phyloP scores from a whole-genome alignment of 2,888 invertebrate species.

The Serrognathus titanus region DNA sequence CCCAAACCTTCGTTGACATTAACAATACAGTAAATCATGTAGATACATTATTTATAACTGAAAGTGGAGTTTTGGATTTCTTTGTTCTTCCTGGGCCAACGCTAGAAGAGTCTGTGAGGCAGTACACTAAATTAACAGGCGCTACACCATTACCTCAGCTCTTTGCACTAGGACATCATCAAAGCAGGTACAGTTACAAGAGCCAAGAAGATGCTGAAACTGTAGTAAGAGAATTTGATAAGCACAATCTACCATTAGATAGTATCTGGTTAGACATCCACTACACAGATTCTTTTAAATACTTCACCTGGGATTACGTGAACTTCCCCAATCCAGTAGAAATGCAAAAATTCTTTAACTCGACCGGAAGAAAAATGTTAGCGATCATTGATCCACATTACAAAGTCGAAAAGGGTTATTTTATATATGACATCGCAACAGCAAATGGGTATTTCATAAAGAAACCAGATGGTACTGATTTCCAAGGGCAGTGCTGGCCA shows the following conservation, averaged over 20 bases:
- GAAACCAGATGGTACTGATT: conserved; percentile 80
- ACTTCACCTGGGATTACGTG: conserved; percentile 93
- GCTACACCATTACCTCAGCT: conserved; percentile 81
- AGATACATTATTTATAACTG: conserved; percentile 85
- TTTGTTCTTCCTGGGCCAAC: conserved; percentile 86
- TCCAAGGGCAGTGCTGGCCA: conserved; percentile 59
- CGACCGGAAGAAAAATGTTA: conserved; percentile 84
- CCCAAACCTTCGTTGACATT: conserved; percentile 22
- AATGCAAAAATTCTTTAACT: conserved; percentile 83
- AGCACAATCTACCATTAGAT: conserved; percentile 88
- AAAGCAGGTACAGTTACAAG: conserved; percentile 96
- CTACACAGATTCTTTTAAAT: conserved; percentile 91
- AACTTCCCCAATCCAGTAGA: conserved; percentile 80
- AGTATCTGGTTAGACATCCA: conserved; percentile 98
- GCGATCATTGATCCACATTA: conserved; percentile 96
- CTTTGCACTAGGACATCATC: conserved; percentile 88
- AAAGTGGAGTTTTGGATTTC: conserved; percentile 86
- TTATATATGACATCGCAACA: conserved; percentile 79
- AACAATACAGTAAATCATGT: conserved; percentile 44
- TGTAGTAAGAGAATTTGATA: conserved; percentile 81
- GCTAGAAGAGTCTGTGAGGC: conserved; percentile 78
- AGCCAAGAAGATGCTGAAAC: conserved; percentile 86
- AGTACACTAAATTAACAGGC: conserved; percentile 86
- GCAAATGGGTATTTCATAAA: conserved; percentile 79
- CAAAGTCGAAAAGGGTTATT: conserved; percentile 83